A percentile compares a stretch with the other conserved stretches of the same genome.
Evolutionary conservation across 2,888 invertebrate genomes (phyloP).

Genomic region (Clivina fossor): DNA sequence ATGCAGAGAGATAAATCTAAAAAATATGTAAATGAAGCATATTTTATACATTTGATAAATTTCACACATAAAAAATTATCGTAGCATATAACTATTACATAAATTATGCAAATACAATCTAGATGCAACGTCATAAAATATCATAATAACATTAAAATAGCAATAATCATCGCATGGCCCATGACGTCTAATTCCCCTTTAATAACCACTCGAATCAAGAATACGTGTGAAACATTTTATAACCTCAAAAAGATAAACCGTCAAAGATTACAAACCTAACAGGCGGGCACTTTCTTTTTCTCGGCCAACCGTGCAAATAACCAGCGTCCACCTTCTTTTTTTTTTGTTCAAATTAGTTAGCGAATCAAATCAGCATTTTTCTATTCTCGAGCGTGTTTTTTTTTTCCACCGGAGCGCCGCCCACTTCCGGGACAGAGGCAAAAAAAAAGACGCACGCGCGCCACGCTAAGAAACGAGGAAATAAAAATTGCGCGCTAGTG

Average conservation of each 20-base stretch:
- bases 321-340: not conserved
- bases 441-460: not conserved
- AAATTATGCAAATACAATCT: not conserved
- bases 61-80: too few relatives aligned
- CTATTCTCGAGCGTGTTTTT: conserved; percentile 23
- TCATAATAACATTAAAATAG: not conserved
- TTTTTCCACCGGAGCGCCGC: conserved; percentile 17
- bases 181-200: too few relatives aligned
- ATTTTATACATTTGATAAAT: too few relatives aligned
- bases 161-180: not conserved
- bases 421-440: conserved; percentile 17
- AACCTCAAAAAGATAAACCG: too few relatives aligned
- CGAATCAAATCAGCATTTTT: conserved; percentile 30
- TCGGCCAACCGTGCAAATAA: not conserved
- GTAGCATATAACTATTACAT: too few relatives aligned
- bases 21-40: too few relatives aligned
- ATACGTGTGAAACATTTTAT: not conserved
- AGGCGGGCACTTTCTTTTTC: too few relatives aligned
- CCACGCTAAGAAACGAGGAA: too few relatives aligned
- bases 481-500: too few relatives aligned
- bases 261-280: too few relatives aligned
- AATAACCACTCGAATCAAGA: too few relatives aligned
- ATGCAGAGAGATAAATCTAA: too few relatives aligned
- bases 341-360: conserved; percentile 27
- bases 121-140: not conserved